Base-by-base conservation (phyloP, 2,113 vertebrate genomes). In the Colistium nudipinnis region DNA sequence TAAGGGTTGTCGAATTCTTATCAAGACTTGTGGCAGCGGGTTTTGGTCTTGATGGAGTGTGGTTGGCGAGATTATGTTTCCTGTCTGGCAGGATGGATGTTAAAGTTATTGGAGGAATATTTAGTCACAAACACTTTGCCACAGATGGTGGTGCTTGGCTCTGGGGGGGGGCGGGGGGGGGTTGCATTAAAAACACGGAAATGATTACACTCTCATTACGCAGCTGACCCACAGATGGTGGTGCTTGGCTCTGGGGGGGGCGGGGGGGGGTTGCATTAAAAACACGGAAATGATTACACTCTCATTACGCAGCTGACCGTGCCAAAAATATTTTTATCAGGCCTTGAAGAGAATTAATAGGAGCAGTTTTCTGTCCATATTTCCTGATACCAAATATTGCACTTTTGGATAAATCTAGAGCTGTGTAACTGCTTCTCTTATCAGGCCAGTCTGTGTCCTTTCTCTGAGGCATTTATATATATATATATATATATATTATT, bases 231-330 rank as follows among this genome's bases (percentile, higher is more conserved):
- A 45, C 66, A 75, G 74, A 78, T 76, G 62, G 76, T 19, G 2
- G 24, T 7, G 27, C 61, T 67, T 22, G 27, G 49, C 62, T 66
- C 70, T 52, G 47, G 20, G 8, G 24, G 33, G 62, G 53, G 51
- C 7, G 20, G 53, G 57, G 64, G 64, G 38, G 53, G 25, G 39
- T 62, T 62, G 57, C 45, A 73, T 78, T 73, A 52, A 66, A n/a
- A 79, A 74, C 77, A 76, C 1, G 16, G 19, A 75, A 68, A 54
- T 62, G 49, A 72, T 81, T 82, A 81, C 62, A 41, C 16, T 30
- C 19, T 61, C 20, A 9, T 80, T 57, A 53, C 44, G 30, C 51
- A 67, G 51, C 14, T 67, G 33, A 74, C 54, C 66, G n/a, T n/a
- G 27, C 73, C 78, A 71, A 84, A 82, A 85, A 78, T 49, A 77